Evolutionary conservation across 2,113 vertebrate genomes (phyloP).

Genomic region (Phaethornis superciliosus): DNA sequence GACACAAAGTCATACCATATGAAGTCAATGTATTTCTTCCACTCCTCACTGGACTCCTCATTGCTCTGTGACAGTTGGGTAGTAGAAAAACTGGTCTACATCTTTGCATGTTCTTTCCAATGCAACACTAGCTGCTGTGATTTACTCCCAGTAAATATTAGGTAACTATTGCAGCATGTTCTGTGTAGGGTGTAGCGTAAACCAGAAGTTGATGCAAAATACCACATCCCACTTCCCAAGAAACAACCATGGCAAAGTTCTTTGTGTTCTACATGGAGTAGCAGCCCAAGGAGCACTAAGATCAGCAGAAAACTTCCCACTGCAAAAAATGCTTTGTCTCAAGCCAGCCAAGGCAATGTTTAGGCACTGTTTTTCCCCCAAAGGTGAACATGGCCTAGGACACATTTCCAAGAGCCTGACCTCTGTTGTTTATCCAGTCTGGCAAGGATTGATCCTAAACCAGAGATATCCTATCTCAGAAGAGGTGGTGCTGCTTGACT

Average conservation of each 20-base stretch:
- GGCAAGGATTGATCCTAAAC: background rate
- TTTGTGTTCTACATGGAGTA: background rate
- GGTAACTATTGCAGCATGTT: slow-evolving; percentile 30
- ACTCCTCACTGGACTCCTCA: background rate
- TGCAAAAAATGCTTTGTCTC: background rate
- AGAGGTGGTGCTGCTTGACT: background rate
- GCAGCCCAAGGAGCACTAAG: background rate
- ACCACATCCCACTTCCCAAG: background rate
- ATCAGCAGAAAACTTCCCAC: background rate
- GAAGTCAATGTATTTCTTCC: background rate
- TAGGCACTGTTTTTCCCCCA: background rate
- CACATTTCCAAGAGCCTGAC: background rate
- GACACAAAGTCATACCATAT: background rate
- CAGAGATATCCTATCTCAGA: background rate
- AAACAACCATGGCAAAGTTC: background rate
- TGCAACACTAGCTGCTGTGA: background rate
- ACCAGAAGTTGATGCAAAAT: slow-evolving; percentile 15
- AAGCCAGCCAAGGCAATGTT: background rate
- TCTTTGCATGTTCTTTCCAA: background rate
- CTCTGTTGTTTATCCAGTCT: background rate
- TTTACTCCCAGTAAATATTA: slow-evolving; percentile 12
- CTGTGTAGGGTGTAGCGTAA: background rate
- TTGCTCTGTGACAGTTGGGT: background rate
- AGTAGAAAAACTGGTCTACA: background rate
- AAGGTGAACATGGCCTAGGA: background rate